A percentile compares a stretch with the other conserved stretches of the same genome.
These are phyloP conservation scores for Erpobdella octoculata DNA, from an alignment of 2,888 invertebrate genomes.

Conservation along the genomic window DNA sequence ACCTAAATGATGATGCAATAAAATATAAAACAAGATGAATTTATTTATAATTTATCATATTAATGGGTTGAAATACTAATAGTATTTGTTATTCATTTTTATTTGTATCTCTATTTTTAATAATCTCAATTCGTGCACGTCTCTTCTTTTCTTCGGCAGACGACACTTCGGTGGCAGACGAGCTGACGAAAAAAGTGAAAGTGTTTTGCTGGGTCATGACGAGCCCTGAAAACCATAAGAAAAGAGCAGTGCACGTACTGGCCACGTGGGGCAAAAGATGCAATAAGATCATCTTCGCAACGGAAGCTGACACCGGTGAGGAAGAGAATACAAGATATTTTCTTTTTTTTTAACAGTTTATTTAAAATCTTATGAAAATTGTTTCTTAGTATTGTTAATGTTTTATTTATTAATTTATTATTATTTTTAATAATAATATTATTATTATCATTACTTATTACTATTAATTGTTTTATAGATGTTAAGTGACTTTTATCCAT, in stretches of 20 bases:
- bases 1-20: no score
- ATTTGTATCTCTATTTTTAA: no score
- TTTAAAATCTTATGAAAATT: neutral
- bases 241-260: constrained; percentile 81
- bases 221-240: constrained; percentile 76
- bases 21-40: no score
- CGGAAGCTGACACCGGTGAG: constrained; percentile 39
- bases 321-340: no score
- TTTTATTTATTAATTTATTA: neutral
- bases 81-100: no score
- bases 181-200: constrained; percentile 59
- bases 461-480: no score
- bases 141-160: neutral
- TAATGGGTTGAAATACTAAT: no score
- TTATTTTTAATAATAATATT: neutral
- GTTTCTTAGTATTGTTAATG: neutral
- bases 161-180: constrained; percentile 5
- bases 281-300: constrained; percentile 52
- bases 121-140: neutral
- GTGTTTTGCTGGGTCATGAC: constrained; percentile 97
- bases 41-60: no score
- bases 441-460: neutral
- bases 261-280: constrained; percentile 88
- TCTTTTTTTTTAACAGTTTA: neutral
- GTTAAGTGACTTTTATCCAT: no score